Percentiles rank a stretch among this genome's conserved stretches.
Evolutionary conservation across 2,797 vertebrate genomes (phyloP).

Genomic region (Craterocephalus amniculus): DNA sequence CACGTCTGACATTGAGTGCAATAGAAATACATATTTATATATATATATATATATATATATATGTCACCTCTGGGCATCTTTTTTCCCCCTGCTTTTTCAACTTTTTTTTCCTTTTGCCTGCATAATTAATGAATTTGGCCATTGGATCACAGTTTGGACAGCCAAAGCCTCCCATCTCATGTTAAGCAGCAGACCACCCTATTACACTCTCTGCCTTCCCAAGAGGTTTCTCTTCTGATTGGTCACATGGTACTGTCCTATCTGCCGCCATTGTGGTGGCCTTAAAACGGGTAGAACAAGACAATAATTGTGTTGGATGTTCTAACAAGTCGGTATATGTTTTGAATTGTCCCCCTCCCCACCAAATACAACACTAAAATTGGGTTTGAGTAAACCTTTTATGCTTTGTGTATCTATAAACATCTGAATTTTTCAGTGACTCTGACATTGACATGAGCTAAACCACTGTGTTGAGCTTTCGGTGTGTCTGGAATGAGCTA

Average conservation of each 20-base stretch:
- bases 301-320: conserved; percentile 88
- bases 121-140: conserved; percentile 63
- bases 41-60: too few species aligned
- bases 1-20: too few species aligned
- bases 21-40: background rate
- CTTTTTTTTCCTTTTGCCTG: conserved; percentile 46
- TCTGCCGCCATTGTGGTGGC: conserved; percentile 77
- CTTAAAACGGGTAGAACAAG: conserved; percentile 86
- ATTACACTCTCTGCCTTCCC: conserved; percentile 87
- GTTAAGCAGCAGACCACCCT: conserved; percentile 84
- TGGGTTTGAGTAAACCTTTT: conserved; percentile 81
- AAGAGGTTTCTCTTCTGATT: conserved; percentile 80
- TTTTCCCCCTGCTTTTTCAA: conserved; percentile 51
- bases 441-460: conserved; percentile 67
- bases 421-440: conserved; percentile 60
- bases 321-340: conserved; percentile 82
- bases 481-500: conserved; percentile 63
- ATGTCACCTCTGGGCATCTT: conserved; percentile 56
- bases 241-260: conserved; percentile 86
- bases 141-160: conserved; percentile 74
- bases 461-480: conserved; percentile 75
- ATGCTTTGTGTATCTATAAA: conserved; percentile 78
- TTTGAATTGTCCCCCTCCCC: conserved; percentile 70
- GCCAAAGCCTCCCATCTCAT: conserved; percentile 68
- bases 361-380: conserved; percentile 77